Evolutionary conservation across 2,113 vertebrate genomes (phyloP), one percentile per base, ranked within the genome.

Genomic region (Rhinopithecus roxellana): DNA sequence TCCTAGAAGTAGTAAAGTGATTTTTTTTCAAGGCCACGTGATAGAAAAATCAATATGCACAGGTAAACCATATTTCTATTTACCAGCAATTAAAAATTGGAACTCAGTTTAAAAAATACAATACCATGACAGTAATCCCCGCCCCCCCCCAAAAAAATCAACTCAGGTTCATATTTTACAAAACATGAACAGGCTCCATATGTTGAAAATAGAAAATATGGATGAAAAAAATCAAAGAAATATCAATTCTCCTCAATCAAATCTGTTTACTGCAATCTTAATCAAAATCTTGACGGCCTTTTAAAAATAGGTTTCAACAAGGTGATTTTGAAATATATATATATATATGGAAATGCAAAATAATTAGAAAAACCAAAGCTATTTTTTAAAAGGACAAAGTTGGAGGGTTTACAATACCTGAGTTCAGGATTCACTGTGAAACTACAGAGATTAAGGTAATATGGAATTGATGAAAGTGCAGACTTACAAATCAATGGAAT

Each of bases 141-240:
- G 38, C 40, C 32, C 2, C 3, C 40, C 32, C 2, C 3, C 0
- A 43, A 1, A 32, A 18, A n/a, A 32, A 8, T 30, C 61, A 50
- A 90, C 3, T 45, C 8, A 61, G 4, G 18, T 61, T 90, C 59
- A 32, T 35, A 79, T 23, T 12, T 84, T n/a, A 45, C 2, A n/a
- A 78, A 84, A 72, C 38, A 23, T 84, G 5, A 59, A 6, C 18
- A 84, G 70, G 30, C 32, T 92, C 20, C 43, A 16, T 78, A 17
- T 25, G 11, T 50, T 89, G 20, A 70, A 67, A 84, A 13, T 50
- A 78, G 1, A 40, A 70, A 59, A 50, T 32, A 77, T 55, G 3
- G 20, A 59, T 25, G 18, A 67, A 61, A 88, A 88, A 90, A 75
- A 55, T 38, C 1, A 18, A 45, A 43, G 9, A 32, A 38, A 27